These are phyloP conservation scores for Lithophane ornitopus DNA, from an alignment of 2,888 invertebrate genomes.

Conservation along the genomic window DNA sequence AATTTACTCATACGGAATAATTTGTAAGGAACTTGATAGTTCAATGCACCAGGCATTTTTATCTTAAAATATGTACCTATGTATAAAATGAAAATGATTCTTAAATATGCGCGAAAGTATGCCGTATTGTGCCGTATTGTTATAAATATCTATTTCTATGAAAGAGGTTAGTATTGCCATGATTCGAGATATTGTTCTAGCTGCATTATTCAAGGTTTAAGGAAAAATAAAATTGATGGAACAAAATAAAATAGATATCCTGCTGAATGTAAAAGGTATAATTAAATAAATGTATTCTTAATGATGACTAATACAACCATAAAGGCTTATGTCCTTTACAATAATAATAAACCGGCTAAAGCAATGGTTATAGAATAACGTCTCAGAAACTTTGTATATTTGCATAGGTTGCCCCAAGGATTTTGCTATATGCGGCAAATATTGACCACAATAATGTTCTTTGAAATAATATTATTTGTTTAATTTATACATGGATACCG, in stretches of 20 bases:
- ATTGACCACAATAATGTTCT: conserved; percentile 51
- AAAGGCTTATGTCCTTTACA: conserved; percentile 13
- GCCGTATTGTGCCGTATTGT: background rate
- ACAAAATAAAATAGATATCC: background rate
- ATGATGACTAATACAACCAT: background rate
- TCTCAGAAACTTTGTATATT: conserved; percentile 49
- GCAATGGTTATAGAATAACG: conserved; percentile 8
- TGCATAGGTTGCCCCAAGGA: conserved; percentile 62
- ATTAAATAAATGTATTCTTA: conserved; percentile 11
- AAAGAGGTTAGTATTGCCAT: too few relatives aligned
- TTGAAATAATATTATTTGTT: conserved; percentile 54
- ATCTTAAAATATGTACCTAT: background rate
- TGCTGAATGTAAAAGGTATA: background rate
- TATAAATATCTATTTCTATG: background rate
- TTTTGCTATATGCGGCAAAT: conserved; percentile 54
- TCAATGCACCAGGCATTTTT: background rate
- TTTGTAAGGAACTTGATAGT: background rate
- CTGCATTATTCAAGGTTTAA: background rate
- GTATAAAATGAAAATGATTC: background rate
- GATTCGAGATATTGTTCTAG: background rate
- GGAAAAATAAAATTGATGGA: background rate
- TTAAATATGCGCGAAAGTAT: too few relatives aligned
- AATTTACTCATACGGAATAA: background rate
- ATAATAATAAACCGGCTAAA: conserved; percentile 18
- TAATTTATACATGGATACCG: conserved; percentile 39